Conservation (phyloP, 2,797 vertebrate genomes). For the Crenuchus spilurus region DNA sequence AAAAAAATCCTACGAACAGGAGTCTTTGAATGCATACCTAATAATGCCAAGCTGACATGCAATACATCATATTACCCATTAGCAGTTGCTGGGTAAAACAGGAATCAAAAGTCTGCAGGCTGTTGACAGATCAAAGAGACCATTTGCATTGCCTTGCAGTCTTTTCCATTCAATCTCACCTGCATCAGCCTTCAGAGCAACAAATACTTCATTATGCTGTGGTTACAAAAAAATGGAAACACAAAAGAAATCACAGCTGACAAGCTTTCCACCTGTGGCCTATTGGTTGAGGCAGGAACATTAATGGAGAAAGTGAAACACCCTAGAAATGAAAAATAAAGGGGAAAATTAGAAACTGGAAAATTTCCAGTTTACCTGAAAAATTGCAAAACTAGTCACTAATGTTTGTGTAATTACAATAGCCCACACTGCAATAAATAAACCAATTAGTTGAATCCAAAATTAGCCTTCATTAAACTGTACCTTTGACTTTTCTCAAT, state of each 20-base stretch:
- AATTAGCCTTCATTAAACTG: neutral
- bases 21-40: slow-evolving; percentile 79
- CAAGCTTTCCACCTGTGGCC: slow-evolving; percentile 45
- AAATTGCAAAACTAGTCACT: too few species aligned
- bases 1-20: slow-evolving; percentile 83
- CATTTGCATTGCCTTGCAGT: slow-evolving; percentile 67
- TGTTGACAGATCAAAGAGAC: slow-evolving; percentile 69
- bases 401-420: neutral
- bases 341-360: too few species aligned
- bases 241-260: slow-evolving; percentile 10
- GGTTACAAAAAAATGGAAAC: slow-evolving; percentile 12
- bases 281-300: slow-evolving; percentile 19
- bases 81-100: slow-evolving; percentile 74
- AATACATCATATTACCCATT: slow-evolving; percentile 89
- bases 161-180: slow-evolving; percentile 59
- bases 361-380: too few species aligned
- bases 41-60: slow-evolving; percentile 86
- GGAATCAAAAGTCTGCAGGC: slow-evolving; percentile 65
- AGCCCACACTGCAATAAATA: neutral
- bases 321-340: neutral
- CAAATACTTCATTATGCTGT: slow-evolving; percentile 52
- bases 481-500: too few species aligned
- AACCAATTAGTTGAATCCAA: neutral
- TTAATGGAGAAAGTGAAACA: neutral
- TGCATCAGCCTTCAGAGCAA: slow-evolving; percentile 46